Conservation (phyloP, 2,797 vertebrate genomes). For the Fistularia commersonii region DNA sequence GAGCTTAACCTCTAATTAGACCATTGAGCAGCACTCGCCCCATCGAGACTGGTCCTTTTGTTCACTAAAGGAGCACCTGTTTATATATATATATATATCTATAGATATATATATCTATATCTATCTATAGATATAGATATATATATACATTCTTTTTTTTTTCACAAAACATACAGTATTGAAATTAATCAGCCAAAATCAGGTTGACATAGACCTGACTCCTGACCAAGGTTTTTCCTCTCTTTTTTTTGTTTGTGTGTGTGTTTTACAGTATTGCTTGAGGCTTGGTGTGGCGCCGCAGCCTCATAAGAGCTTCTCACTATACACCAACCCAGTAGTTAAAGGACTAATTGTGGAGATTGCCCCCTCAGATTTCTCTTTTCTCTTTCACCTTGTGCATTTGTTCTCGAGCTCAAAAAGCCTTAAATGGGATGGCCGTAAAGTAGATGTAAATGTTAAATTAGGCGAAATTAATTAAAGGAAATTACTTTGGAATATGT, state of each 20-base stretch:
- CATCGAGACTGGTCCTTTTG: conserved; percentile 72
- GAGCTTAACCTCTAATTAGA: conserved; percentile 54
- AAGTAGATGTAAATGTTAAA: conserved; percentile 92
- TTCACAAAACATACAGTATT: conserved; percentile 75
- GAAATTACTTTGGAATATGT: conserved; percentile 94
- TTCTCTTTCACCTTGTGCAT: conserved; percentile 86
- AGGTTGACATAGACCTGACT: conserved; percentile 71
- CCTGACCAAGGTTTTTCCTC: conserved; percentile 63
- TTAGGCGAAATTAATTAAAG: conserved; percentile 95
- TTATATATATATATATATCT: conserved; percentile 52
- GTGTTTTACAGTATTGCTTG: conserved; percentile 77
- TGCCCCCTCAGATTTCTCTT: conserved; percentile 77
- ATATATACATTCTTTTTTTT: conserved; percentile 21
- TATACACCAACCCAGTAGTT: conserved; percentile 88
- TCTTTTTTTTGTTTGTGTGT: conserved; percentile 38
- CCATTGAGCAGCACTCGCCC: conserved; percentile 50
- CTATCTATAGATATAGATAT: no score
- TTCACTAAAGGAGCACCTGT: conserved; percentile 83
- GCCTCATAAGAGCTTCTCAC: conserved; percentile 84
- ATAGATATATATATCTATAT: no score
- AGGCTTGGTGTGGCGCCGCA: conserved; percentile 84
- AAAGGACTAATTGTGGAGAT: conserved; percentile 95
- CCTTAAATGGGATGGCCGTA: conserved; percentile 90
- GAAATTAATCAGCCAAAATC: conserved; percentile 79
- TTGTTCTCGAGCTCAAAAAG: conserved; percentile 81